Evolutionary conservation across 2,888 invertebrate species (phyloP), one percentile per base, ranked within the genome.

Genomic region (Drosophila testacea): DNA sequence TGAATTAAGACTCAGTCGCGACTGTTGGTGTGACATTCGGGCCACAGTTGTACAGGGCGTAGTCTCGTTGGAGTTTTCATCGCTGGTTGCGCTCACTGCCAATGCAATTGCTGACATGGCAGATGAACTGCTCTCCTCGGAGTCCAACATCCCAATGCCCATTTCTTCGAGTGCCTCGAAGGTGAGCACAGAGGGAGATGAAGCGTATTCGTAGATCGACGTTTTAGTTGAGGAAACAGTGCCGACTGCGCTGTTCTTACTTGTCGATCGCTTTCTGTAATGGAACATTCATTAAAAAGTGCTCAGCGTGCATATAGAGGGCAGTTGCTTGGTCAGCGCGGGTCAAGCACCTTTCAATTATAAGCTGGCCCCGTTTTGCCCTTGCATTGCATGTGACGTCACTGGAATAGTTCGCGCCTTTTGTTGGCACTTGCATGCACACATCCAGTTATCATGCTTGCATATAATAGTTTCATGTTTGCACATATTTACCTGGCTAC

Each of bases 61-160:
- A 1, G 84, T 85, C 54, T 92, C 92, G 55, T 92, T 92, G 7
- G 91, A 92, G 67, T 91, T 92, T 65, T 92, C 92, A 62, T 92
- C 92, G 56, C 83, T 77, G 47, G 86, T 89, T 28, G 77, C 67
- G 62, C 86, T 88, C 5, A 90, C 86, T 0, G 88, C 88, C 30
- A 90, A 64, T 1, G 87, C 87, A 46, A 91, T 88, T 7, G 89
- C 89, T 0, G 91, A 88, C 13, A 87, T 73, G 6, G 78, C 82
- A 0, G 92, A 92, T 0, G 92, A 93, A 10, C 92, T 91, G 54
- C 92, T 90, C 67, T 93, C 93, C 70, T 94, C 94, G 10, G 93
- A 93, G 56, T 94, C 94, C 52, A 95, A 89, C 92, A 94, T 94
- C 27, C 94, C 93, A 22, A 95, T 94, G 47, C 95, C 95, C 93